Percentiles rank a stretch among this genome's conserved stretches.
Evolutionary conservation across 2,113 vertebrate genomes (phyloP).

Genomic region (Ctenomys sociabilis): DNA sequence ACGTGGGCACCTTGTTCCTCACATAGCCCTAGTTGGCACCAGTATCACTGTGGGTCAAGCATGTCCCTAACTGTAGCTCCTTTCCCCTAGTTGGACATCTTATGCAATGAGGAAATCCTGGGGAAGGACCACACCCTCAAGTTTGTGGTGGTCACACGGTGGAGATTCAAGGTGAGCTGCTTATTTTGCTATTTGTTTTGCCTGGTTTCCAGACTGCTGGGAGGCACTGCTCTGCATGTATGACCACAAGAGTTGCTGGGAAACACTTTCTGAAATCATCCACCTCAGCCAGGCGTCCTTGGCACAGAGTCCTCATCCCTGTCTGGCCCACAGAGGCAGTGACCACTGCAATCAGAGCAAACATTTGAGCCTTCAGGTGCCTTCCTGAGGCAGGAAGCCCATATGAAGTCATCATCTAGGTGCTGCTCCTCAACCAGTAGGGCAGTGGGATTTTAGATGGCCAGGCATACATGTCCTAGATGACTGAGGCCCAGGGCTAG

Average conservation of each 20-base stretch:
- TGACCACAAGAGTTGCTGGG: neutral
- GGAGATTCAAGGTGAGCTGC: conserved; percentile 97
- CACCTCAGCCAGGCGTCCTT: neutral
- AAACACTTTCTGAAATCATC: neutral
- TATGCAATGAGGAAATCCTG: conserved; percentile 99
- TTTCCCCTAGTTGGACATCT: conserved; percentile 95
- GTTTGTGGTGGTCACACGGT: conserved; percentile 99
- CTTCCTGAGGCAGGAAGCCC: neutral
- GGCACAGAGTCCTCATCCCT: too few relatives aligned
- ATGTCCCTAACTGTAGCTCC: conserved; percentile 33
- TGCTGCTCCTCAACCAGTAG: neutral
- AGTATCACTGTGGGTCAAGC: neutral
- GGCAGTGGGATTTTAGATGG: neutral
- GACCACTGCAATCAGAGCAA: neutral
- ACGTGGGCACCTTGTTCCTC: too few relatives aligned
- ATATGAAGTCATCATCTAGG: too few relatives aligned
- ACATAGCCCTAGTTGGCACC: neutral
- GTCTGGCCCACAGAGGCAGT: neutral
- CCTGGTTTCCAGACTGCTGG: rapidly evolving
- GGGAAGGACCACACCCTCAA: conserved; percentile 99
- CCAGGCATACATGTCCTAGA: neutral
- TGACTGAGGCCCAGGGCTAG: neutral
- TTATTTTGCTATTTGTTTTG: neutral
- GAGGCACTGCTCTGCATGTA: neutral
- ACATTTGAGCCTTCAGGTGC: neutral